phyloP scores from a whole-genome alignment of 2,113 vertebrate species.

The Micromys minutus region DNA sequence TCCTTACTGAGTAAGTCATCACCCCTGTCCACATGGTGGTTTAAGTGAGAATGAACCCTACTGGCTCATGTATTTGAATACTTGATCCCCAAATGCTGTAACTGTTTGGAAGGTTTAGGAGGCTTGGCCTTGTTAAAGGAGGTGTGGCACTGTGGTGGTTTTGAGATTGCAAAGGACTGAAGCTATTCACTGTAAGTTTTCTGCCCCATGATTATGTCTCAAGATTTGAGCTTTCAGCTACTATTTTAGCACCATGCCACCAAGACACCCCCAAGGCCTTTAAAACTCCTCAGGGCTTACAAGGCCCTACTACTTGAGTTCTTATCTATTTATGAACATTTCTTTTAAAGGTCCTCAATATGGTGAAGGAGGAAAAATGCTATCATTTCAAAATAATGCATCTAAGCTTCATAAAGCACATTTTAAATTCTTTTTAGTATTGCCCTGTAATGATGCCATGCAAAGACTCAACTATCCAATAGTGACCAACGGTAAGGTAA shows the following conservation, averaged over 20 bases:
- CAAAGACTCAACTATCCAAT: neutral
- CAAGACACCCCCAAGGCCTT: neutral
- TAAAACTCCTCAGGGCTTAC: neutral
- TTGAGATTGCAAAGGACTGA: neutral
- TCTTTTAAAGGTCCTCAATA: neutral
- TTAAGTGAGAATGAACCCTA: neutral
- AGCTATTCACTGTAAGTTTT: neutral
- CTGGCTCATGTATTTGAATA: neutral
- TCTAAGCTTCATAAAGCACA: conserved; percentile 30
- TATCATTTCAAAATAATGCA: conserved; percentile 35
- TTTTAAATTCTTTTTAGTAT: neutral
- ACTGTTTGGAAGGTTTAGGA: neutral
- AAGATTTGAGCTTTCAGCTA: neutral
- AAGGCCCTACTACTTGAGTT: neutral
- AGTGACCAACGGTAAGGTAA: neutral
- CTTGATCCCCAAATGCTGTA: neutral
- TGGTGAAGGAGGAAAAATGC: neutral
- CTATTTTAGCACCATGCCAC: neutral
- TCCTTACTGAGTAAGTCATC: neutral
- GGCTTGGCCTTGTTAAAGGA: neutral
- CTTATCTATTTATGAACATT: neutral
- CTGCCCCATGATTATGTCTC: neutral
- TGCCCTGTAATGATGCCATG: neutral
- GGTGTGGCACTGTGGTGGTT: neutral
- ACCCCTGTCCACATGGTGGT: neutral